Conservation (phyloP, 2,888 invertebrate genomes). For the Trachelus iudaicus region DNA sequence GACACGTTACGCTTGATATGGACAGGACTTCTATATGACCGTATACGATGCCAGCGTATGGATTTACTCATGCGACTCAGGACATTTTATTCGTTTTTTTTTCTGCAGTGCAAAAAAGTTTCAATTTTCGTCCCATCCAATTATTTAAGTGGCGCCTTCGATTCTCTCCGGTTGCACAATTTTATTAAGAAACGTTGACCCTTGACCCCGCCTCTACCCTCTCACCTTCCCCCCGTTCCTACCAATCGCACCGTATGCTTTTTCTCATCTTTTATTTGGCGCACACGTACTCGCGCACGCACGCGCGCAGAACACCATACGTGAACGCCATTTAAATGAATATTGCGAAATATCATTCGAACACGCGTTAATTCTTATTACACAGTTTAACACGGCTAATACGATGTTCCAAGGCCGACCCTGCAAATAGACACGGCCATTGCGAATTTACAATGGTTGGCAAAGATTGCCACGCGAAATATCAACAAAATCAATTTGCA, state of each 20-base stretch:
- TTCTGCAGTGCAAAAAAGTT: not conserved
- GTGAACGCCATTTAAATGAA: not conserved
- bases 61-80: not conserved
- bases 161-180: not conserved
- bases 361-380: not conserved
- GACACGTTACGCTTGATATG: slow-evolving; percentile 5
- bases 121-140: not conserved
- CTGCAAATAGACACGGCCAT: not conserved
- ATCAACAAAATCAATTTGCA: not conserved
- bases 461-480: not conserved
- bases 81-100: not conserved
- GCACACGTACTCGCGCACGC: not conserved
- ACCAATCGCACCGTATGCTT: not conserved
- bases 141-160: not conserved
- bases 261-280: not conserved
- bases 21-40: not conserved
- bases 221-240: not conserved
- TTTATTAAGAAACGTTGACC: not conserved
- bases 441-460: not conserved
- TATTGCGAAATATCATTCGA: not conserved
- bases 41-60: not conserved
- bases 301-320: not conserved
- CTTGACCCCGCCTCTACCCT: not conserved
- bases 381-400: not conserved
- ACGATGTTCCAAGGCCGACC: not conserved